Evolutionary conservation across 2,113 vertebrate species (phyloP), one percentile per base, ranked within the genome.

Genomic region (Scortum barcoo): DNA sequence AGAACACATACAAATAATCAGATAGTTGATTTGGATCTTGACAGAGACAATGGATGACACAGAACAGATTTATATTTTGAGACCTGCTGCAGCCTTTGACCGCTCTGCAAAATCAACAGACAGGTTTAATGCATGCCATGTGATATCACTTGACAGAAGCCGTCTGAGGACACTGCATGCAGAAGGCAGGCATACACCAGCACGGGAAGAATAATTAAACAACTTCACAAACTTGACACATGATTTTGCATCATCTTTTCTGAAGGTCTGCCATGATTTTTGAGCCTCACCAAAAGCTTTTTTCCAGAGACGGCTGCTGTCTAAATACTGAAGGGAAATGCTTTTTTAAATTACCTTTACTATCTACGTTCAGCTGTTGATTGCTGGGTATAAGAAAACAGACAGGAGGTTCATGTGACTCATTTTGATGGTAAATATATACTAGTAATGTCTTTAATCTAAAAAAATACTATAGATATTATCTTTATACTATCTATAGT

Each of bases 91-190:
- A 48, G 16, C 22, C 17, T 11, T 57, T 62, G 19, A 56, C 54
- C 28, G 26, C 66, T 26, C 16, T 11, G 19, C 57, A 56, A 19
- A 30, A 38, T 50, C 38, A 17, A 33, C 3, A n/a, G 33, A 60
- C 26, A 50, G 30, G 66, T 8, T 61, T 57, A 1, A 50, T 33
- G n/a, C 14, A 17, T 28, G 7, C 5, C 62, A 13, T 50, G 56
- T 20, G 26, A 68, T 46, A 16, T 78, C 38, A 51, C 66, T 9
- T 72, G 22, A 58, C 36, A 36, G 51, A 53, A 54, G 57, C 20
- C 13, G 51, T 56, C 19, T 69, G 62, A 51, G 42, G 12, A 3
- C 4, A 54, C 46, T 26, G 54, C 40, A 12, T 24, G 7, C 22
- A 0, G 1, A 53, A 66, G 44, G 14, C 8, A 11, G 13, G 42